Conservation (phyloP, 2,113 vertebrate species). For the Athene noctua region DNA sequence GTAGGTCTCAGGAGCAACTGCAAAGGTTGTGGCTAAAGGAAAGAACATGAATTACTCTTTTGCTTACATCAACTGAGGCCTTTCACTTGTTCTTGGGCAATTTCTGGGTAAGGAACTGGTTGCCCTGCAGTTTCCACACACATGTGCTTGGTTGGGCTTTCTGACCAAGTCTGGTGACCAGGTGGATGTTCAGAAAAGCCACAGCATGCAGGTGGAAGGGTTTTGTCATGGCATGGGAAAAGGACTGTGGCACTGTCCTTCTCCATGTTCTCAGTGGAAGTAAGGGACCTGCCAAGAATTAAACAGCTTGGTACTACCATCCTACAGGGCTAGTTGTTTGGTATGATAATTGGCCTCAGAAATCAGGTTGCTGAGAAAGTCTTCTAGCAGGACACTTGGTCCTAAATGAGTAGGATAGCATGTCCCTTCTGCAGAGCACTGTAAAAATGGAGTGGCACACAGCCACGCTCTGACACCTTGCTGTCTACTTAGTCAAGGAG, state of each 20-base stretch:
- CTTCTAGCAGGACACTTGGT: background rate
- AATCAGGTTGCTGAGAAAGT: background rate
- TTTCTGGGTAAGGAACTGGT: background rate
- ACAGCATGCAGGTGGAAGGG: background rate
- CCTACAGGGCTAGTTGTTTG: background rate
- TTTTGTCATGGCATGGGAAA: background rate
- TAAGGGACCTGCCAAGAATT: background rate
- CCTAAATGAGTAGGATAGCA: background rate
- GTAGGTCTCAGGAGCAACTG: background rate
- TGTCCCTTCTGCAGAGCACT: background rate
- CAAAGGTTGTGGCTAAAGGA: background rate
- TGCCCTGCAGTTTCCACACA: background rate
- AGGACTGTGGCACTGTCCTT: background rate
- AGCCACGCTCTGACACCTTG: background rate
- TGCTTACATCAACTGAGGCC: background rate
- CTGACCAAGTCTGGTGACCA: background rate
- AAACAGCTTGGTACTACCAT: background rate
- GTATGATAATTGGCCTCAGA: background rate
- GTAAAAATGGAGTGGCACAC: background rate
- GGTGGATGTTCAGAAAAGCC: background rate
- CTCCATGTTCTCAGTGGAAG: background rate
- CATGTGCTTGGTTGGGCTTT: background rate
- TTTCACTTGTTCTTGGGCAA: background rate
- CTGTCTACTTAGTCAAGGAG: background rate
- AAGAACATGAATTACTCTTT: background rate